Base-by-base conservation (phyloP, 2,113 vertebrate genomes). In the Misgurnus anguillicaudatus region DNA sequence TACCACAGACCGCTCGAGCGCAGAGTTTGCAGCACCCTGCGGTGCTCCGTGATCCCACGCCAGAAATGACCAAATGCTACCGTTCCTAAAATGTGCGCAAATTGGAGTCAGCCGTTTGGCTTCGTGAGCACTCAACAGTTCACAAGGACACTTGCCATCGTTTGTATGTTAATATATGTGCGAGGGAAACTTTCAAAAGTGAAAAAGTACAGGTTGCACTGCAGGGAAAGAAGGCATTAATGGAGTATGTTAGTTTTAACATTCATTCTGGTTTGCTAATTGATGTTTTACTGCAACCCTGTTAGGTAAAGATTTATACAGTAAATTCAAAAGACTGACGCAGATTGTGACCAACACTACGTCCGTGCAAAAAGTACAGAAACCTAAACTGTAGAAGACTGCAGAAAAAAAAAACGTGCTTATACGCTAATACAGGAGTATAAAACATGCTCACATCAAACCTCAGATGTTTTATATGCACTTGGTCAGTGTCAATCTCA, bases 61-160 rank as follows among this genome's bases (percentile, higher is more conserved):
- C 93, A 94, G 89, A 82, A 92, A 90, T 83, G 91, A 91, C 93
- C 93, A 94, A 94, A 94, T 94, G 93, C 92, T 87, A 86, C 78
- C 88, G 87, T 91, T 92, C 91, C 89, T 89, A 87, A 88, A 89
- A 91, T 86, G 85, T 90, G 90, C 89, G 86, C 88, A 91, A 92
- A 92, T 91, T 92, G 89, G 90, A 91, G 88, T 91, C 91, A 91
- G 91, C 88, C 89, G 89, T 88, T 89, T 86, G 86, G 89, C 87
- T 90, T 83, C 89, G 87, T 88, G 86, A 85, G 85, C 70, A 76
- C 83, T 86, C 80, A 74, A 82, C 85, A 87, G 87, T 79, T 82
- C 76, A 76, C 74, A 63, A 78, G 80, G 75, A 84, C 65, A 82
- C 83, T 81, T 55, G 83, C 83, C 80, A 81, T 61, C 48, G 62